Percentiles rank a stretch among this genome's conserved stretches.
Evolutionary conservation across 2,888 invertebrate species (phyloP).

Genomic region (Conistra vaccinii): DNA sequence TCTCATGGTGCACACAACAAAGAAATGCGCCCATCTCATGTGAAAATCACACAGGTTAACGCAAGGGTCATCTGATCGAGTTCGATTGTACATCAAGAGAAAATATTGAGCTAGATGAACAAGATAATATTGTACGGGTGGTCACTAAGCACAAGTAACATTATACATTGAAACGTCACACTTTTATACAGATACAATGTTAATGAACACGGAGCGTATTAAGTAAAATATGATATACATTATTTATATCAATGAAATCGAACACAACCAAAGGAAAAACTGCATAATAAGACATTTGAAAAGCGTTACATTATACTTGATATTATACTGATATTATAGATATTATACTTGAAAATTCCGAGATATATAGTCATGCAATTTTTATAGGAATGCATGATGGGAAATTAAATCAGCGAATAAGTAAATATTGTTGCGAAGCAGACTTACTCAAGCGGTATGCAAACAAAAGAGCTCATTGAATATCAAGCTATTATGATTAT

Average conservation of each 20-base stretch:
- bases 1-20: conserved; percentile 62
- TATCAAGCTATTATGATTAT: conserved; percentile 66
- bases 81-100: conserved; percentile 83
- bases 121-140: conserved; percentile 75
- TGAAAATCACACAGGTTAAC: conserved; percentile 79
- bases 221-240: conserved; percentile 38
- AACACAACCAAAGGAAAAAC: conserved; percentile 47
- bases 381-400: conserved; percentile 66
- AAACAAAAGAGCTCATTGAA: conserved; percentile 70
- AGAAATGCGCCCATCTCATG: conserved; percentile 71
- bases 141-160: conserved; percentile 64
- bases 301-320: conserved; percentile 63
- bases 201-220: conserved; percentile 49
- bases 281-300: conserved; percentile 62
- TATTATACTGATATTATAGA: too few relatives aligned
- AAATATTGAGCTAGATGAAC: conserved; percentile 84
- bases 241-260: conserved; percentile 57
- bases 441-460: conserved; percentile 62
- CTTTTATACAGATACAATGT: conserved; percentile 40
- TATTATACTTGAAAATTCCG: conserved; percentile 61
- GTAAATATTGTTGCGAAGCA: conserved; percentile 54
- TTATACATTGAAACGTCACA: conserved; percentile 58
- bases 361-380: conserved; percentile 62
- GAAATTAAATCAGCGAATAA: conserved; percentile 73
- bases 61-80: conserved; percentile 82